Evolutionary conservation across 2,888 invertebrate genomes (phyloP), one percentile per base, ranked within the genome.

Genomic region (Sphaerophoria taeniata): DNA sequence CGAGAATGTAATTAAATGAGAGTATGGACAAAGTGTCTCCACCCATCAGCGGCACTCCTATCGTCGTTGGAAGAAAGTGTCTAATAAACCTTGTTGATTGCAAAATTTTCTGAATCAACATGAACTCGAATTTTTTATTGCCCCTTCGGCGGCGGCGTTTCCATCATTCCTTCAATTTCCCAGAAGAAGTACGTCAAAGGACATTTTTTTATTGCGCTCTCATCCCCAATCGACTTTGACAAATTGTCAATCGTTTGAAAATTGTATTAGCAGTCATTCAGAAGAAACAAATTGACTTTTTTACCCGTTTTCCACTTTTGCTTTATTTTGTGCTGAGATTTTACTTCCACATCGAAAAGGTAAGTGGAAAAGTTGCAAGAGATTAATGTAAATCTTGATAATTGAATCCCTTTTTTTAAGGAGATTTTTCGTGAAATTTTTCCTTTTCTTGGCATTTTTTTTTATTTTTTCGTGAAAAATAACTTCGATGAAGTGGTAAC

Each of bases 201-300:
- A 49, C 47, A 34, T 47, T 2, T 33, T 47, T 47, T 12, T 47
- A 6, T 4, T 14, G 16, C 45, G 45, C 45, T 33, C 14, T 2
- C 11, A 7, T 7, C 7, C 7, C 36, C 34, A 16, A 47, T 49
- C 16, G 49, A 65, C 63, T 65, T 34, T 65, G 63, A 65, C 34
- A 49, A 65, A 63, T 63, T 63, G 47, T 63, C 63, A 34, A 63
- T 16, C n/a, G n/a, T n/a, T 65, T 65, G 34, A 45, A 61, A 61
- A 61, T 43, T 43, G 5, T 33, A 47, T 45, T 33, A 61, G 47
- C 63, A 47, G 4, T 33, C 14, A 34, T 33, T 43, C 33, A 33
- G 33, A 63, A 33, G n/a, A 43, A 47, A 14, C 47, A 47, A 49
- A 65, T 36, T 65, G 63, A 49, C 12, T 65, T 49, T 24, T 16